These are phyloP conservation scores for Zaprionus africanus DNA, from an alignment of 1,140 invertebrate genomes.

Conservation along the genomic window DNA sequence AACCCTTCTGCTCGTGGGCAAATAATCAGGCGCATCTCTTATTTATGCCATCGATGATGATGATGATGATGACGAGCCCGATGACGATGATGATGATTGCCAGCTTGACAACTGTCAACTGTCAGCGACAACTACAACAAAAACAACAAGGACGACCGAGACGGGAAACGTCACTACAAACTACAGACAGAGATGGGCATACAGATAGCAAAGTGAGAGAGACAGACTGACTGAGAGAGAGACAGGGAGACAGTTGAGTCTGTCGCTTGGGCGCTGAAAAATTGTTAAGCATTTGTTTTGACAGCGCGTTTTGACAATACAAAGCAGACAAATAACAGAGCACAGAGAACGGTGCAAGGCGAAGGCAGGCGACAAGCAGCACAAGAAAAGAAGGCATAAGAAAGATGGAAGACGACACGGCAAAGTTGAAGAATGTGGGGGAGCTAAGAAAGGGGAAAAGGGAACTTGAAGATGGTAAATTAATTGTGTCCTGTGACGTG, in stretches of 20 bases:
- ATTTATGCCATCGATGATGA: conserved; percentile 65
- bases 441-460: too few species aligned
- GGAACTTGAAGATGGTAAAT: conserved; percentile 34
- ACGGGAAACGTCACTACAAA: conserved; percentile 12
- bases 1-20: conserved; percentile 42
- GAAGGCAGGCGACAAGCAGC: conserved; percentile 7
- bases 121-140: conserved; percentile 57
- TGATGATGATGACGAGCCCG: conserved; percentile 30
- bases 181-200: conserved; percentile 8
- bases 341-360: conserved; percentile 54
- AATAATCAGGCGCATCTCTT: conserved; percentile 47
- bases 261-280: conserved; percentile 72
- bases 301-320: conserved; percentile 79
- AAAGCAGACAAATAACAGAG: conserved; percentile 68
- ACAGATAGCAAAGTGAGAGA: conserved; percentile 8
- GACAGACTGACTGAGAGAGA: conserved; percentile 38
- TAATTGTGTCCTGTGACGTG: conserved; percentile 69
- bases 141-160: neutral
- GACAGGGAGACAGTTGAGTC: conserved; percentile 35
- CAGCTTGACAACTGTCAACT: conserved; percentile 76
- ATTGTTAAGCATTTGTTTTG: conserved; percentile 80
- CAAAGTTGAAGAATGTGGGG: conserved; percentile 4
- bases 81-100: conserved; percentile 43
- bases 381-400: neutral
- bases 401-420: neutral